These are phyloP conservation scores for Carabus problematicus DNA, from an alignment of 2,888 invertebrate species.

Conservation along the genomic window DNA sequence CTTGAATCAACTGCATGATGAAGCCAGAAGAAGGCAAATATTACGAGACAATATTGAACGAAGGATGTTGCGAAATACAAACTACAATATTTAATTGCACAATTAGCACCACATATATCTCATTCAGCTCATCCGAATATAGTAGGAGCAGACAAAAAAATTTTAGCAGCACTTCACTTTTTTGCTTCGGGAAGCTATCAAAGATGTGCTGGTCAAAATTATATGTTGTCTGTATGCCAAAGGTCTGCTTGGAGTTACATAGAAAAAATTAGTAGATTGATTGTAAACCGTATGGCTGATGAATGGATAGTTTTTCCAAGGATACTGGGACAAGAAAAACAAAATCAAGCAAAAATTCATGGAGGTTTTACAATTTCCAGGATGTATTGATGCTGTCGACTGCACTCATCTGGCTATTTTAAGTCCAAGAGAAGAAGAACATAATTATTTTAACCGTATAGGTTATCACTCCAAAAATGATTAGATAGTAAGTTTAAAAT, in stretches of 20 bases:
- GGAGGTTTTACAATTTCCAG: slow-evolving; percentile 44
- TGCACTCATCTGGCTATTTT: slow-evolving; percentile 45
- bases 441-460: slow-evolving; percentile 46
- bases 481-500: slow-evolving; percentile 44
- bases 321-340: slow-evolving; percentile 26
- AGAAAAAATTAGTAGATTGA: slow-evolving; percentile 2
- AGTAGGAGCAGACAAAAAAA: no score
- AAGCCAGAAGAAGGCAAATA: no score
- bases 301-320: slow-evolving; percentile 42
- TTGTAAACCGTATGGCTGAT: background rate
- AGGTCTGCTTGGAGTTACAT: background rate
- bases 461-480: slow-evolving; percentile 45
- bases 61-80: no score
- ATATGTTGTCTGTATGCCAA: background rate
- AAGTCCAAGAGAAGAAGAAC: slow-evolving; percentile 44
- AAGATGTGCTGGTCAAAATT: slow-evolving; percentile 5
- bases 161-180: background rate
- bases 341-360: slow-evolving; percentile 44
- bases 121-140: no score
- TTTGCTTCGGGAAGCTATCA: slow-evolving; percentile 5
- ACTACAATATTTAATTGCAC: no score
- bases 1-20: no score
- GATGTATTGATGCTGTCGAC: slow-evolving; percentile 44
- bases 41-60: no score
- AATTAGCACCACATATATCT: no score